Evolutionary conservation across 2,888 invertebrate genomes (phyloP), one percentile per base, ranked within the genome.

Genomic region (Hemicrepidius hirtus): DNA sequence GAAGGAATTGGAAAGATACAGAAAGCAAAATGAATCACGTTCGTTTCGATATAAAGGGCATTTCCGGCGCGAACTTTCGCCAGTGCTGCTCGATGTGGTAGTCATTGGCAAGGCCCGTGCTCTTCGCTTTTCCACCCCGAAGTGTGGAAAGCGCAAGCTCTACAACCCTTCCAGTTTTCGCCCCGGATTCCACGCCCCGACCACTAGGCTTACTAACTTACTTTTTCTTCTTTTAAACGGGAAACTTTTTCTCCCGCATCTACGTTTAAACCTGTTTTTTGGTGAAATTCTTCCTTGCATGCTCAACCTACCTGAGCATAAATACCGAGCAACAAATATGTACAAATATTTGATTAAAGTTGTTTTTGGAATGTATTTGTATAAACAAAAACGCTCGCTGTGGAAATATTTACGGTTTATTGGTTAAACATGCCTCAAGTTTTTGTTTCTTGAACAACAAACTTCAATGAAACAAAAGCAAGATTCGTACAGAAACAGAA

Each of bases 191-290:
- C 84, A 84, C 84, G 83, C 84, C 85, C 83, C 82, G 81, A 78
- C 83, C 80, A 81, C 83, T 81, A 84, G 84, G 84, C 84, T 84
- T 84, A 84, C 83, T 82, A 84, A 83, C 84, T 84, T 84, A 82
- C 82, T 83, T 83, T 83, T 83, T 76, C 77, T 82, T 82, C 77
- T 77, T 78, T 79, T 76, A 73, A 77, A 76, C 77, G 76, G 76
- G 68, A 80, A 82, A 82, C 79, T 82, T 83, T 83, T 82, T 76
- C 73, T 75, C 76, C 41, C 72, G 57, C 55, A 66, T 66, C 60
- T 55, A 71, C 72, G 59, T 66, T 73, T 64, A 60, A 68, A 57
- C 71, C 65, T 28, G 63, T 57, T 74, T 70, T 74, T 70, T 74
- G 49, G 13, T 32, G 32, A 50, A 73, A 65, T 60, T 60, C 50